Conservation (phyloP, 2,888 invertebrate species). For the Torymus aiolomorphi region DNA sequence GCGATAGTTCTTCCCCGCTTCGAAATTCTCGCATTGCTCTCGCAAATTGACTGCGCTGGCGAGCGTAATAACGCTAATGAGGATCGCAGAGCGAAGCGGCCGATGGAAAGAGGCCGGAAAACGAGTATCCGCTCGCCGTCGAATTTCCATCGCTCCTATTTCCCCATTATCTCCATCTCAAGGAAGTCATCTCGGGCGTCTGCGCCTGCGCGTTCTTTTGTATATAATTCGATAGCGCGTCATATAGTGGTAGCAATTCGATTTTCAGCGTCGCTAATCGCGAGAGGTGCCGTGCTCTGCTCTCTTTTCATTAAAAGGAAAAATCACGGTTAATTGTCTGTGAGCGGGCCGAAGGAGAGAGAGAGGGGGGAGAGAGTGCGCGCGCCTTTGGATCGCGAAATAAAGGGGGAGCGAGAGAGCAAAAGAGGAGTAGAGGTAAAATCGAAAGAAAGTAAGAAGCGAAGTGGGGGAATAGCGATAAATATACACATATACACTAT, state of each 20-base stretch:
- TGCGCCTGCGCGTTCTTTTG: neutral
- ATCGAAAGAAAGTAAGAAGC: no score
- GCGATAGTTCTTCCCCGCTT: neutral
- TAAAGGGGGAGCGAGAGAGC: no score
- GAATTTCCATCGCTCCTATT: constrained; percentile 42
- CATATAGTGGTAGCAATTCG: constrained; percentile 35
- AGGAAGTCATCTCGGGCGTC: constrained; percentile 23
- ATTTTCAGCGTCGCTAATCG: constrained; percentile 49
- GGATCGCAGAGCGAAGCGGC: constrained; percentile 12
- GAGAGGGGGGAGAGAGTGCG: neutral
- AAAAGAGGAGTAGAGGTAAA: no score
- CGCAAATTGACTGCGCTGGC: neutral
- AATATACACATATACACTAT: constrained; percentile 46
- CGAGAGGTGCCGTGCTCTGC: neutral
- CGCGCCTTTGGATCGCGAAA: no score
- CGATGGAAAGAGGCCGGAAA: neutral
- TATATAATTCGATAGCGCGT: constrained; percentile 44
- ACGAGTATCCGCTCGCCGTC: constrained; percentile 19
- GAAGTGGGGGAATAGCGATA: no score
- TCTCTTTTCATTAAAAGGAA: constrained; percentile 53
- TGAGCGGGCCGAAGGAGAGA: constrained; percentile 33
- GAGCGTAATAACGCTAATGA: constrained; percentile 53
- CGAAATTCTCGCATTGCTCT: constrained; percentile 11
- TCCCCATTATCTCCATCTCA: constrained; percentile 43
- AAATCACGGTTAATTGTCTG: constrained; percentile 60